Evolutionary conservation across 2,797 vertebrate genomes (phyloP).

Genomic region (Chloroceryle inda): DNA sequence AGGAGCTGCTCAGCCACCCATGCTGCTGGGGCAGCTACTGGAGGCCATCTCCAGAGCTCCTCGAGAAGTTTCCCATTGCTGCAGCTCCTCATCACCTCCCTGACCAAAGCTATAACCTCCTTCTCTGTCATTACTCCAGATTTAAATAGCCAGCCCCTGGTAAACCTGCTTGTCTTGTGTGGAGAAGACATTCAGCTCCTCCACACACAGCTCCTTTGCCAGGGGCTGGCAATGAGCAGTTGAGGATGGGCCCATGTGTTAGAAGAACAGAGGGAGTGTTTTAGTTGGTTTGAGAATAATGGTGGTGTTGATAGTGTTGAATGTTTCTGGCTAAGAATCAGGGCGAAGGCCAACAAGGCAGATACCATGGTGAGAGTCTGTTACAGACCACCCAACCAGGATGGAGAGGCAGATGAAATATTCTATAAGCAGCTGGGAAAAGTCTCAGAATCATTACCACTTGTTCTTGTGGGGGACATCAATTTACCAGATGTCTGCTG

Average conservation of each 20-base stretch:
- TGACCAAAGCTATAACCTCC: neutral
- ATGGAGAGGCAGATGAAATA: neutral
- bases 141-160: neutral
- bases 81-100: neutral
- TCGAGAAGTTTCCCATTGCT: fast-evolving
- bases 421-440: neutral
- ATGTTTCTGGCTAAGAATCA: neutral
- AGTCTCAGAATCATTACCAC: neutral
- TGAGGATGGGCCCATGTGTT: neutral
- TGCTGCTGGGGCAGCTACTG: fast-evolving
- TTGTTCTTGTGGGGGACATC: neutral
- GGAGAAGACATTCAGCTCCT: neutral
- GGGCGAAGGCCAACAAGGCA: neutral
- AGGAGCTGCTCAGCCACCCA: neutral
- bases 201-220: fast-evolving
- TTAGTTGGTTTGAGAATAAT: neutral
- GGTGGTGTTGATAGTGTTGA: neutral
- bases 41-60: neutral
- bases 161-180: fast-evolving
- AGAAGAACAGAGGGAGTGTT: neutral
- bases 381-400: neutral
- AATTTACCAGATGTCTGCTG: neutral
- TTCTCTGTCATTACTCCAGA: neutral
- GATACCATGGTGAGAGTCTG: neutral
- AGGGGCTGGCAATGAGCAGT: too few relatives aligned